Evolutionary conservation across 35 echinoderm and acorn worm genomes (phyloP).

Genomic region (Stichopus chloronotus): DNA sequence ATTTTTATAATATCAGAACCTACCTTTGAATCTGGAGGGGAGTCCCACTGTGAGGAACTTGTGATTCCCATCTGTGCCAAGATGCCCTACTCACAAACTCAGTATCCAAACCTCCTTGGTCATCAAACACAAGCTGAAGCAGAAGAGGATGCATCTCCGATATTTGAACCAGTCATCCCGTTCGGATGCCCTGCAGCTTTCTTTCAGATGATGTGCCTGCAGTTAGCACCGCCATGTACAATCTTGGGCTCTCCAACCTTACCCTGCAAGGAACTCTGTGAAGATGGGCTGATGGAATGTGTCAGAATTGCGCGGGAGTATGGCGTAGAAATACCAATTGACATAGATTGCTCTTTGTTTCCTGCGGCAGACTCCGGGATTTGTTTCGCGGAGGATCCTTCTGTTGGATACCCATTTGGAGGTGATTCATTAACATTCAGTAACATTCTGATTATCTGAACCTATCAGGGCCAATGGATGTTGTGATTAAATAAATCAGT

Average conservation of each 20-base stretch:
- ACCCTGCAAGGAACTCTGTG: conserved; percentile 16
- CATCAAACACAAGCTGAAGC: conserved; percentile 6
- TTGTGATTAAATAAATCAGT: no score
- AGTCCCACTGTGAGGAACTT: neutral
- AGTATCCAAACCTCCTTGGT: neutral
- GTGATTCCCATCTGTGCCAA: neutral
- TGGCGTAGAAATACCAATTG: neutral
- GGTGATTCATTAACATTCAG: neutral
- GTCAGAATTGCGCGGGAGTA: neutral
- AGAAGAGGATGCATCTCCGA: neutral
- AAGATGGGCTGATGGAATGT: conserved; percentile 17
- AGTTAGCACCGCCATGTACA: conserved; percentile 11
- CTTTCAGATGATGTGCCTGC: conserved; percentile 29
- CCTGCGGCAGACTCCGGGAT: neutral
- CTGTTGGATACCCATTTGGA: neutral
- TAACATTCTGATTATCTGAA: no score
- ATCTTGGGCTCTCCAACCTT: neutral
- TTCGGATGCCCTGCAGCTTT: conserved; percentile 28
- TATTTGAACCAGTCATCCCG: neutral
- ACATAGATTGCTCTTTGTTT: neutral
- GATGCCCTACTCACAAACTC: no score
- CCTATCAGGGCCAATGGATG: no score
- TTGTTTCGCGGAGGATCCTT: neutral
- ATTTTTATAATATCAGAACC: no score
- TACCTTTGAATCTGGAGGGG: no score